phyloP scores from a whole-genome alignment of 2,888 invertebrate genomes.

The Callinectes sapidus region DNA sequence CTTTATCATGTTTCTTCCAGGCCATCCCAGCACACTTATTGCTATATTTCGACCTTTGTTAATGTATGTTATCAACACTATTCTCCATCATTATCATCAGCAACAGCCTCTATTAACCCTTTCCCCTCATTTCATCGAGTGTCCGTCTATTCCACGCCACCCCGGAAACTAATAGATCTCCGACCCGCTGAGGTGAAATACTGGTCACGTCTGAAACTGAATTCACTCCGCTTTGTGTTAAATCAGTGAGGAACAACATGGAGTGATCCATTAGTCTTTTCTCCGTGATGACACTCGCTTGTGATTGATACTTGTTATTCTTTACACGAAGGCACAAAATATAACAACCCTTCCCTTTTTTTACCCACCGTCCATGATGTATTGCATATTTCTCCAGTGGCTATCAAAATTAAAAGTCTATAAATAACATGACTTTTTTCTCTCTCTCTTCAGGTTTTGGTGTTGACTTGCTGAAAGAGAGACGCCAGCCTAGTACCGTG shows the following conservation, averaged over 20 bases:
- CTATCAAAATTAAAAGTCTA: not conserved
- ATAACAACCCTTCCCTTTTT: not conserved
- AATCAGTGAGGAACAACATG: not conserved
- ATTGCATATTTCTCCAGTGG: constrained; percentile 8
- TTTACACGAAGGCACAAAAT: not conserved
- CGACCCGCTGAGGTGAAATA: not conserved
- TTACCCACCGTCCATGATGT: not conserved
- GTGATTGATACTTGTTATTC: constrained; percentile 24
- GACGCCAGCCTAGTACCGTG: not conserved
- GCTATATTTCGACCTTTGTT: too few species aligned
- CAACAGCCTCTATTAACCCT: too few species aligned
- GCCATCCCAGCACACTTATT: too few species aligned
- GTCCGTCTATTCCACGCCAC: not conserved
- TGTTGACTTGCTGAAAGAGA: not conserved
- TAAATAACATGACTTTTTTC: not conserved
- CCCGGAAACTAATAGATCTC: not conserved
- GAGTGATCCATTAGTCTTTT: not conserved
- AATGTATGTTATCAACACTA: too few species aligned
- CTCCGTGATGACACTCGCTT: not conserved
- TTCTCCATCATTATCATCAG: too few species aligned
- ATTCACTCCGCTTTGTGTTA: not conserved
- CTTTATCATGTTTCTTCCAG: too few species aligned
- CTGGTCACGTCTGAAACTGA: not conserved
- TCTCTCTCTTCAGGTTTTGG: not conserved
- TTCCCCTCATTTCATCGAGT: not conserved